A percentile compares a stretch with the other conserved stretches of the same genome.
Evolutionary conservation across 23 tunicate species (phyloP).

Genomic region (Ascidia mentula): DNA sequence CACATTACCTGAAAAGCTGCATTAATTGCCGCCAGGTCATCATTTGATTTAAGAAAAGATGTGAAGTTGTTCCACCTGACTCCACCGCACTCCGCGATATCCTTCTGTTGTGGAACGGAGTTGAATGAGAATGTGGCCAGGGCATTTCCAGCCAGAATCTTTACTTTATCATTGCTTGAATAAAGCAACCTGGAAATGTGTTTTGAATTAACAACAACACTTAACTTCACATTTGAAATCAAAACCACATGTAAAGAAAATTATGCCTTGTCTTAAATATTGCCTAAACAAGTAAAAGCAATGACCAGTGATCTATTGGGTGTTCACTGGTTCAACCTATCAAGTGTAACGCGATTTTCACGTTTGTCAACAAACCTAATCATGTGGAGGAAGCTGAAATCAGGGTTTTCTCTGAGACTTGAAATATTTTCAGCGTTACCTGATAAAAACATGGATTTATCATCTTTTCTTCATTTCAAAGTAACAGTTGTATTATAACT

Average conservation of each 20-base stretch:
- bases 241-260: no score
- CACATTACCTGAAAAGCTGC: constrained; percentile 90
- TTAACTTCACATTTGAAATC: no score
- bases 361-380: constrained; percentile 44
- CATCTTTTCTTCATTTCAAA: no score
- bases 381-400: constrained; percentile 69
- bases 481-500: not conserved
- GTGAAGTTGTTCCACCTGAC: constrained; percentile 84
- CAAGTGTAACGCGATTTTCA: no score
- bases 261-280: no score
- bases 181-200: constrained; percentile 61
- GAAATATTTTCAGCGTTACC: constrained; percentile 68
- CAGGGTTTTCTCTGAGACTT: constrained; percentile 59
- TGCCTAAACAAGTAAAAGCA: no score
- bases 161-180: constrained; percentile 58
- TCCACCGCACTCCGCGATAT: constrained; percentile 81
- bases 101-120: constrained; percentile 63
- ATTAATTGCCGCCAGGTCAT: constrained; percentile 42
- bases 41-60: constrained; percentile 38
- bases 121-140: constrained; percentile 83
- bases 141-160: constrained; percentile 66
- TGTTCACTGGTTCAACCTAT: no score
- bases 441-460: no score
- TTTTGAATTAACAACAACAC: no score
- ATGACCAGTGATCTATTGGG: no score